A percentile compares a stretch with the other conserved stretches of the same genome.
These are phyloP conservation scores for Psylliodes chrysocephalus DNA, from an alignment of 2,888 invertebrate species.

Conservation along the genomic window DNA sequence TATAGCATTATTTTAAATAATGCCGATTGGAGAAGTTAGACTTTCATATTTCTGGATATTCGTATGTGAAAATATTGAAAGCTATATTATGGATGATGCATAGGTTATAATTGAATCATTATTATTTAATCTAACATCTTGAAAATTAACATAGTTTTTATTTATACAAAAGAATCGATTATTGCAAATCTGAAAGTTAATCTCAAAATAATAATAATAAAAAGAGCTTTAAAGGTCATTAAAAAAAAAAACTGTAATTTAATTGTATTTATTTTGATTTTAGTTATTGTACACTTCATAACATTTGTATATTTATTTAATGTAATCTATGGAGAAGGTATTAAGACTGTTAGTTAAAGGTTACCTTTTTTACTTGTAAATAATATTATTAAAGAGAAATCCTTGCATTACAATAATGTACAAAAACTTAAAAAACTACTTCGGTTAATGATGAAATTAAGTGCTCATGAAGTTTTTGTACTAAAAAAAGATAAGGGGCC, in stretches of 20 bases:
- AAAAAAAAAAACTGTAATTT: neutral
- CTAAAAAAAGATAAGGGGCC: conserved; percentile 37
- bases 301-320: conserved; percentile 22
- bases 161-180: no score
- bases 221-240: no score
- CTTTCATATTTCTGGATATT: no score
- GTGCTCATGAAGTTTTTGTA: conserved; percentile 30
- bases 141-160: no score
- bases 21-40: no score
- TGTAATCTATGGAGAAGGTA: conserved; percentile 25
- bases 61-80: no score
- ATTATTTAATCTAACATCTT: no score
- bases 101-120: no score
- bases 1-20: neutral
- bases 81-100: no score
- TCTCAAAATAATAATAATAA: no score
- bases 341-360: conserved; percentile 29
- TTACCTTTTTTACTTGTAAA: conserved; percentile 26
- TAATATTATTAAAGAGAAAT: conserved; percentile 21
- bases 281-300: neutral
- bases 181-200: no score
- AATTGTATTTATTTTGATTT: conserved; percentile 1
- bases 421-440: conserved; percentile 9
- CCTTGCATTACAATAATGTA: conserved; percentile 31
- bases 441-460: neutral